Evolutionary conservation across 2,113 vertebrate genomes (phyloP).

Genomic region (Solenodon paradoxus): DNA sequence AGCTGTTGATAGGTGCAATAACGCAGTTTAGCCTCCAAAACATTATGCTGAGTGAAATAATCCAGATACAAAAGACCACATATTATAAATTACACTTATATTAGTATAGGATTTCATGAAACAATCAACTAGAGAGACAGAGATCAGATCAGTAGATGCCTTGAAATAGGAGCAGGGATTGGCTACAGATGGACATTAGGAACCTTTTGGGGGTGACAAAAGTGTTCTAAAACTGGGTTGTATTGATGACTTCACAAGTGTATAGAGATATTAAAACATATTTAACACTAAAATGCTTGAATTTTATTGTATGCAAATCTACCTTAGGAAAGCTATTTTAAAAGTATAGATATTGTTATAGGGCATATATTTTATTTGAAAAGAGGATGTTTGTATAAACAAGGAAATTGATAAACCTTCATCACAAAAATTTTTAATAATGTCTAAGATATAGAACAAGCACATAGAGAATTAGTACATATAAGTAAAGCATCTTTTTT

Average conservation of each 20-base stretch:
- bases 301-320: neutral
- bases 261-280: neutral
- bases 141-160: neutral
- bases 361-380: neutral
- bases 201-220: neutral
- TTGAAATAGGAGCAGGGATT: neutral
- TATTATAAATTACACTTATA: neutral
- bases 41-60: neutral
- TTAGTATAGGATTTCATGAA: neutral
- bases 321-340: neutral
- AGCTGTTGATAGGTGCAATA: neutral
- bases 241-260: neutral
- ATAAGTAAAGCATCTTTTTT: constrained; percentile 24
- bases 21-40: neutral
- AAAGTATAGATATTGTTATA: neutral
- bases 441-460: constrained; percentile 21
- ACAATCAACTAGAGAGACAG: neutral
- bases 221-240: neutral
- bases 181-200: neutral
- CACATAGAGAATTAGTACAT: neutral
- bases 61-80: neutral
- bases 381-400: neutral
- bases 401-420: neutral
- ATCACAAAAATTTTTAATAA: constrained; percentile 15
- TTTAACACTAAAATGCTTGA: neutral